These are phyloP conservation scores for Lagria hirta DNA, from an alignment of 2,888 invertebrate genomes.

Conservation along the genomic window DNA sequence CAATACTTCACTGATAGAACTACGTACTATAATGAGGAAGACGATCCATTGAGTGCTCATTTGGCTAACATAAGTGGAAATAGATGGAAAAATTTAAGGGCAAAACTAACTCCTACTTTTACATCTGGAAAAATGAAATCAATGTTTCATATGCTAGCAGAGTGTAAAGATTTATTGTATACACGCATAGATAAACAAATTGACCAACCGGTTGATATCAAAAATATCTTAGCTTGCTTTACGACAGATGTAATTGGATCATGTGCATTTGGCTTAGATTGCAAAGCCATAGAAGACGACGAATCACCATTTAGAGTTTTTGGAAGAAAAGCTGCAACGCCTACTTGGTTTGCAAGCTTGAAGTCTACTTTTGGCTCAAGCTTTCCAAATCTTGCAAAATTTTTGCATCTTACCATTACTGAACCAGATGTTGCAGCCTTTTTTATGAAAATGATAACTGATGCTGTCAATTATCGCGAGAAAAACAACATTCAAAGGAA, in stretches of 20 bases:
- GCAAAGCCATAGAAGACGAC: neutral
- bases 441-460: constrained; percentile 51
- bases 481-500: constrained; percentile 53
- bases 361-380: too few relatives aligned
- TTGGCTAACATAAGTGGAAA: neutral
- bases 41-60: neutral
- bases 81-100: neutral
- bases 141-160: neutral
- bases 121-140: neutral
- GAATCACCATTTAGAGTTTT: neutral
- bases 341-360: constrained; percentile 11
- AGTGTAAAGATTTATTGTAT: neutral
- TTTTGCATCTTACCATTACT: too few relatives aligned
- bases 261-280: neutral
- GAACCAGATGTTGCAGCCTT: too few relatives aligned
- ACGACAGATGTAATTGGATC: neutral
- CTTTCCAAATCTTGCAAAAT: too few relatives aligned
- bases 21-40: too few relatives aligned
- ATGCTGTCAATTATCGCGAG: constrained; percentile 53
- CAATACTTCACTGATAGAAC: neutral
- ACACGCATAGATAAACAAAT: neutral
- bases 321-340: too few relatives aligned
- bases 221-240: neutral
- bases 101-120: neutral
- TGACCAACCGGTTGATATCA: neutral